phyloP scores from a whole-genome alignment of 2,888 invertebrate genomes.

The Syritta pipiens region DNA sequence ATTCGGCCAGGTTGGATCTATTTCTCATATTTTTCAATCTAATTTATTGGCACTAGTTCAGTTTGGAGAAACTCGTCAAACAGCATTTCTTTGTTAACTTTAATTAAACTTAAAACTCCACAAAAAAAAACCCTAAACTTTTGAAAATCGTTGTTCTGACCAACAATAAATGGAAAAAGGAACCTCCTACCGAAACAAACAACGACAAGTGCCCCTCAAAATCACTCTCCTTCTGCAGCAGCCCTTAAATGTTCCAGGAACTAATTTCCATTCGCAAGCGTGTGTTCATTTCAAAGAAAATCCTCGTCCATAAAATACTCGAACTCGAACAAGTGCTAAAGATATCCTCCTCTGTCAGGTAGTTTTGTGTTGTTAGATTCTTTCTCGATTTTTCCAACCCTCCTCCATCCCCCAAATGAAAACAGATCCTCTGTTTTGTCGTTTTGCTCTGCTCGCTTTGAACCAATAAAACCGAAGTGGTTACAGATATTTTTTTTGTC shows the following conservation, averaged over 20 bases:
- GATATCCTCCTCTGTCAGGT: neutral
- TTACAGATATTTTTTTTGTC: neutral
- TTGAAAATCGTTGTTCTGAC: too few relatives aligned
- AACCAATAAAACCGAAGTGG: neutral
- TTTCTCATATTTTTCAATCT: too few relatives aligned
- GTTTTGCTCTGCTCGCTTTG: neutral
- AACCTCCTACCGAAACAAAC: neutral
- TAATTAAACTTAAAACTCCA: too few relatives aligned
- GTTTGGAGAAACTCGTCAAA: too few relatives aligned
- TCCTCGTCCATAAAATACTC: neutral
- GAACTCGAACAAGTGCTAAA: too few relatives aligned
- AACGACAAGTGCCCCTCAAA: neutral
- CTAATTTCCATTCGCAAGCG: slow-evolving; percentile 11
- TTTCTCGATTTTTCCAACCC: neutral
- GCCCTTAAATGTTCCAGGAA: too few relatives aligned
- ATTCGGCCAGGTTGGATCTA: too few relatives aligned
- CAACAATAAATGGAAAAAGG: too few relatives aligned
- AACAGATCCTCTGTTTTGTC: neutral
- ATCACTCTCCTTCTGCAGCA: neutral
- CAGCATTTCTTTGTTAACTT: too few relatives aligned
- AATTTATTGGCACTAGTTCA: too few relatives aligned
- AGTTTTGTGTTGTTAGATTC: neutral
- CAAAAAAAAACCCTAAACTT: too few relatives aligned
- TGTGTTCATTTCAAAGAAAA: neutral
- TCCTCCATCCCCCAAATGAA: neutral